Evolutionary conservation across 2,113 vertebrate species (phyloP).

Genomic region (Nematolebias whitei): DNA sequence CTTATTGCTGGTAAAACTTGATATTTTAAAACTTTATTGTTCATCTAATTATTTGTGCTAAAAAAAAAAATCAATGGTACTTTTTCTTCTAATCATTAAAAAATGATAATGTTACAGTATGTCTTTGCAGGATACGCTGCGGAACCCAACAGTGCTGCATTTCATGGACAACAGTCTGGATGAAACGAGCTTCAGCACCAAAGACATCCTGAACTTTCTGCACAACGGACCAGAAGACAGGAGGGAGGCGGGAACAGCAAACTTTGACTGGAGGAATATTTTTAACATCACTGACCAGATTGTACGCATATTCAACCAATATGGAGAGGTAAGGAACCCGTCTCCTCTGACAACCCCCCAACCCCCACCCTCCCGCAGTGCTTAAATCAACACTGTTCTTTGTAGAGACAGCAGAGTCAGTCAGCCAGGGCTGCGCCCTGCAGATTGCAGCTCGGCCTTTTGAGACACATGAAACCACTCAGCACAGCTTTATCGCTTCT

Average conservation of each 20-base stretch:
- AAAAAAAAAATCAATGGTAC: no score
- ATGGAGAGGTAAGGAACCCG: conserved; percentile 86
- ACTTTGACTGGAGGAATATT: conserved; percentile 89
- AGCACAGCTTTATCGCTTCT: conserved; percentile 55
- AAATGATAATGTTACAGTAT: not conserved
- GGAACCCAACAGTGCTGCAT: conserved; percentile 86
- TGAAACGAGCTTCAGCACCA: conserved; percentile 79
- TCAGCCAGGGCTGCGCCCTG: conserved; percentile 50
- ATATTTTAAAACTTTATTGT: no score
- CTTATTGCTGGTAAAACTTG: conserved; percentile 53
- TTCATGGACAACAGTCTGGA: conserved; percentile 84
- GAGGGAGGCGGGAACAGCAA: conserved; percentile 65
- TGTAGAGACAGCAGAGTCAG: conserved; percentile 38
- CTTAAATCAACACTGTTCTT: conserved; percentile 8
- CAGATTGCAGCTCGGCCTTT: conserved; percentile 34
- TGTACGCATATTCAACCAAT: conserved; percentile 83
- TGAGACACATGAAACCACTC: conserved; percentile 64
- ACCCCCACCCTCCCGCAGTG: conserved; percentile 14
- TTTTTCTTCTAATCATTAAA: not conserved
- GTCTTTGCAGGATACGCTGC: conserved; percentile 84
- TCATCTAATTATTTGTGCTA: no score
- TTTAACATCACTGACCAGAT: conserved; percentile 83
- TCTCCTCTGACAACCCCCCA: not conserved
- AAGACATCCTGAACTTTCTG: conserved; percentile 89
- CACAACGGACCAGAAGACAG: conserved; percentile 73